Percentiles rank a stretch among this genome's conserved stretches.
Evolutionary conservation across 2,888 invertebrate species (phyloP).

Genomic region (Griposia aprilina): DNA sequence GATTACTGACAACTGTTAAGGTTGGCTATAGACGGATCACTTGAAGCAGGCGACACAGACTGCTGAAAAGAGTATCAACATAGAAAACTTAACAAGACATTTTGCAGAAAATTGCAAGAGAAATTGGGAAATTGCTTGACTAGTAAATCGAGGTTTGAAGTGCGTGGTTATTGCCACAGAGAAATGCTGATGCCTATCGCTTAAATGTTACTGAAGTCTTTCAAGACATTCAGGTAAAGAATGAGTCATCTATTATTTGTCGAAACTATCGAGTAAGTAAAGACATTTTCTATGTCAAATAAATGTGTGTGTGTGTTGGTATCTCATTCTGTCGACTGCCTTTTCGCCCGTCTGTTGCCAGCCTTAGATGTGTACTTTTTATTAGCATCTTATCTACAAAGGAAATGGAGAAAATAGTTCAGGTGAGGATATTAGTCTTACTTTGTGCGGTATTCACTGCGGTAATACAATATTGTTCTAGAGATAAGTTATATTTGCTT

Average conservation of each 20-base stretch:
- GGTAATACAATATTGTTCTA: neutral
- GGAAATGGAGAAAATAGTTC: constrained; percentile 54
- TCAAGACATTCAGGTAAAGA: neutral
- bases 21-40: constrained; percentile 19
- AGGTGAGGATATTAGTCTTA: constrained; percentile 41
- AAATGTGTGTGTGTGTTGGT: neutral
- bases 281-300: constrained; percentile 1
- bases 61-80: constrained; percentile 3
- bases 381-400: constrained; percentile 55
- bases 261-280: constrained; percentile 1
- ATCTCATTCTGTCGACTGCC: neutral
- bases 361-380: constrained; percentile 38
- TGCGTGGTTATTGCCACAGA: neutral
- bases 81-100: neutral
- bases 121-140: neutral
- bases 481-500: constrained; percentile 14
- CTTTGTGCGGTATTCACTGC: constrained; percentile 16
- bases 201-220: neutral
- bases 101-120: neutral
- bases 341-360: constrained; percentile 3
- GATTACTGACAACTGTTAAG: constrained; percentile 56
- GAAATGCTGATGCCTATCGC: neutral
- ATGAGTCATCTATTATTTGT: neutral
- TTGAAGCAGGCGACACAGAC: constrained; percentile 1
- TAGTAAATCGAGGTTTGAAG: neutral